Base-by-base conservation (phyloP, 1,140 invertebrate genomes). In the Lutraria rhynchaena region DNA sequence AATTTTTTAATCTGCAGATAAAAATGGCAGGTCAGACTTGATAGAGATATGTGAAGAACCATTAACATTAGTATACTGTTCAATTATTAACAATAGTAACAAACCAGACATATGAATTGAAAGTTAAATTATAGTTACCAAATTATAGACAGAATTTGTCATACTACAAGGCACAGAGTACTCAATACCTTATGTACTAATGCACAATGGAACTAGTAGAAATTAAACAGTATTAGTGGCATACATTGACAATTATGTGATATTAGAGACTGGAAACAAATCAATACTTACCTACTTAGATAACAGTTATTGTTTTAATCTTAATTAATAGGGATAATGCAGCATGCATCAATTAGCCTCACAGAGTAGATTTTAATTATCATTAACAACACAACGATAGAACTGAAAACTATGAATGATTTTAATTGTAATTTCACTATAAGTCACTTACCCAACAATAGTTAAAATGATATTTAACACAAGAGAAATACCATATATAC, bases 381-480 rank as follows among this genome's bases (percentile, higher is more conserved):
- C 53, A n/a, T 55, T 55, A 9, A 5, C 27, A 4, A 55, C 4
- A 55, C n/a, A 27, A 4, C 4, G 19, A 55, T 19, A 22, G n/a
- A 55, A 55, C 53, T 19, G 4, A 22, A 9, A 27, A 22, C 4
- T 9, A 27, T 7, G 5, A n/a, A 55, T 9, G 27, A 55, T 5
- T 7, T 55, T 37, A n/a, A n/a, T 11, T 7, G n/a, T 44, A 35
- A n/a, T n/a, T n/a, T n/a, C n/a, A n/a, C n/a, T n/a, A n/a, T n/a
- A n/a, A n/a, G n/a, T n/a, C 37, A 55, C 73, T 44, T 61, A 75
- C 73, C 73, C 73, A 29, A 24, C 27, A 19, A 75, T 33, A 44
- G 53, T 29, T 19, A 75, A 55, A 7, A 75, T 3, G 2, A 75
- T 35, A 46, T 75, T 60, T 4, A 61, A 63, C n/a, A 51, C 27